phyloP scores from a whole-genome alignment of 2,888 invertebrate genomes.

The Abscondita cerata region DNA sequence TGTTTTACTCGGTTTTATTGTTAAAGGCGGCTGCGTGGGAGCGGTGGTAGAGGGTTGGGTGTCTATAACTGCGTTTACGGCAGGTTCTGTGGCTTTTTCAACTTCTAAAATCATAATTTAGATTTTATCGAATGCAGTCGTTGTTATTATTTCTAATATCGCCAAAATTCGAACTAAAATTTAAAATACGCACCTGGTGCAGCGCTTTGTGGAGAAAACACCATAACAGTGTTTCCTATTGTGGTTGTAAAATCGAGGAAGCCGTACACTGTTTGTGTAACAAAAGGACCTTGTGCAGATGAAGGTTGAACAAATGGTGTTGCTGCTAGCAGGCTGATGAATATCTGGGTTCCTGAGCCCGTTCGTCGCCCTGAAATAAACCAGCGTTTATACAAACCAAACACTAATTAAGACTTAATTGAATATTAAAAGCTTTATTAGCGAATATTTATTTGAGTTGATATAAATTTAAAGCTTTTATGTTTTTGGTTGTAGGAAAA shows the following conservation, averaged over 20 bases:
- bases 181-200: constrained; percentile 61
- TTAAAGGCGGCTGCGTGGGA: constrained; percentile 41
- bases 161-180: too few relatives aligned
- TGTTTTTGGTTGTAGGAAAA: too few relatives aligned
- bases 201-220: constrained; percentile 89
- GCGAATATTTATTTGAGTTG: too few relatives aligned
- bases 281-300: constrained; percentile 51
- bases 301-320: constrained; percentile 31
- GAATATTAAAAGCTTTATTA: background rate
- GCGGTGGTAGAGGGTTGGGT: constrained; percentile 46
- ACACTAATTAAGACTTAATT: constrained; percentile 28
- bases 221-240: constrained; percentile 93
- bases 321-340: constrained; percentile 49
- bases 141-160: too few relatives aligned
- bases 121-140: too few relatives aligned
- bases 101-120: constrained; percentile 22
- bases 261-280: constrained; percentile 92
- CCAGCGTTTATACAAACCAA: constrained; percentile 28
- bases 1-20: constrained; percentile 60
- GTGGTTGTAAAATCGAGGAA: constrained; percentile 94
- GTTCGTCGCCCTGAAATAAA: constrained; percentile 44
- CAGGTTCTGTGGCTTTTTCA: constrained; percentile 41
- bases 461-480: too few relatives aligned
- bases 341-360: constrained; percentile 51
- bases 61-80: constrained; percentile 53